These are phyloP conservation scores for Zygaena filipendulae DNA, from an alignment of 2,888 invertebrate genomes.

Conservation along the genomic window DNA sequence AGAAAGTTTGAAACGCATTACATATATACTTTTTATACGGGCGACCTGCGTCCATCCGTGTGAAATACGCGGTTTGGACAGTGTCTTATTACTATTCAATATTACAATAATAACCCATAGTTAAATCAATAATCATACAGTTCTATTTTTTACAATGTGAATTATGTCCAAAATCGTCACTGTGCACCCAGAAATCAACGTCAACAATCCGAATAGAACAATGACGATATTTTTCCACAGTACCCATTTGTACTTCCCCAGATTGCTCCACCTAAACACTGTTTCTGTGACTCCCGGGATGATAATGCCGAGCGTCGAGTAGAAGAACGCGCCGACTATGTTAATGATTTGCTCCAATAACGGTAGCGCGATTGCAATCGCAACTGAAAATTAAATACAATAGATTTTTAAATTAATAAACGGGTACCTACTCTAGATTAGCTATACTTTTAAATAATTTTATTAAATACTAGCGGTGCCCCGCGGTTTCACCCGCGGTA, in stretches of 20 bases:
- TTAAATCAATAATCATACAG: too few relatives aligned
- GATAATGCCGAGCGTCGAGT: constrained; percentile 78
- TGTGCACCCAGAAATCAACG: constrained; percentile 72
- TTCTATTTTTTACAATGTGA: too few relatives aligned
- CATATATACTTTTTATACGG: too few relatives aligned
- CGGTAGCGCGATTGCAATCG: constrained; percentile 55
- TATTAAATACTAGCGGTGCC: too few relatives aligned
- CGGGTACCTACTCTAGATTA: too few relatives aligned
- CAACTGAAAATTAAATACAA: constrained; percentile 33
- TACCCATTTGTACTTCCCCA: constrained; percentile 75
- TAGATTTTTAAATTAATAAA: background rate
- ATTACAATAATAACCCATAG: too few relatives aligned
- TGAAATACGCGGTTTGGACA: too few relatives aligned
- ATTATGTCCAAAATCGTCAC: constrained; percentile 51
- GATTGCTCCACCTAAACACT: constrained; percentile 74
- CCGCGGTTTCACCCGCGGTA: too few relatives aligned
- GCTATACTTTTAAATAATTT: too few relatives aligned
- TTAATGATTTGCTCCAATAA: constrained; percentile 58
- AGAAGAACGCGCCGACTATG: constrained; percentile 66
- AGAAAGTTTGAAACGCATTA: too few relatives aligned
- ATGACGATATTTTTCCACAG: constrained; percentile 75
- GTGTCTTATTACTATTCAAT: too few relatives aligned
- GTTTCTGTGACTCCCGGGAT: constrained; percentile 80
- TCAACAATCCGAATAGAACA: constrained; percentile 68
- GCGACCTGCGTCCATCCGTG: too few relatives aligned